A percentile compares a stretch with the other conserved stretches of the same genome.
Evolutionary conservation across 2,113 vertebrate genomes (phyloP).

Genomic region (Myotis davidii): DNA sequence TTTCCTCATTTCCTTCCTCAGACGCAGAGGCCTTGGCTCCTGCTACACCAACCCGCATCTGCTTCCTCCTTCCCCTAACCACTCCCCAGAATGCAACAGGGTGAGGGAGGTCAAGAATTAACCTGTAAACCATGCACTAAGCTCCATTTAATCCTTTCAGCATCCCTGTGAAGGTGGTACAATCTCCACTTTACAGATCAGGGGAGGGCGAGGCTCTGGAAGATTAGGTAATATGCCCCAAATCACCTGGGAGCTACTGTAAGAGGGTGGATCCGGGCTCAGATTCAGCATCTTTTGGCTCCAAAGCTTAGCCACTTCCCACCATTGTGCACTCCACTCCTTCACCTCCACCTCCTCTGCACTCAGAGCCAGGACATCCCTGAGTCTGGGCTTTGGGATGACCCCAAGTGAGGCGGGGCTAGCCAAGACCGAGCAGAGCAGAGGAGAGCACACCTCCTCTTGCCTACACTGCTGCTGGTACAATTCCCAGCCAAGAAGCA

Average conservation of each 20-base stretch:
- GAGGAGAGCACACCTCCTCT: background rate
- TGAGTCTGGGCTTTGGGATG: background rate
- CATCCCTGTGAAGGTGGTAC: background rate
- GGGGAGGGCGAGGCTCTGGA: background rate
- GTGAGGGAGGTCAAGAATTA: background rate
- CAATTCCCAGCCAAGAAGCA: background rate
- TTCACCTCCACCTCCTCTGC: background rate
- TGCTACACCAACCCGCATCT: background rate
- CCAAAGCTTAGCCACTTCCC: background rate
- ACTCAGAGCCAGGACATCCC: background rate
- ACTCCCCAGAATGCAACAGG: background rate
- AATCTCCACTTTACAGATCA: background rate
- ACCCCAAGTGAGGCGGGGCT: background rate
- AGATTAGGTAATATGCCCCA: background rate
- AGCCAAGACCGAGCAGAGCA: background rate
- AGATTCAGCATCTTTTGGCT: background rate
- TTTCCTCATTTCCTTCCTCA: background rate
- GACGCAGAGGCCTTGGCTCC: background rate
- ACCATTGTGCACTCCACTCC: rapidly evolving
- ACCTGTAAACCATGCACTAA: background rate
- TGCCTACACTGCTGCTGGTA: background rate
- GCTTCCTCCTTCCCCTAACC: background rate
- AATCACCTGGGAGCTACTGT: background rate
- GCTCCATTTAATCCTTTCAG: background rate
- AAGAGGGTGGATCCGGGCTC: background rate